Conservation (phyloP, 2,113 vertebrate species). For the Microtus oregoni region DNA sequence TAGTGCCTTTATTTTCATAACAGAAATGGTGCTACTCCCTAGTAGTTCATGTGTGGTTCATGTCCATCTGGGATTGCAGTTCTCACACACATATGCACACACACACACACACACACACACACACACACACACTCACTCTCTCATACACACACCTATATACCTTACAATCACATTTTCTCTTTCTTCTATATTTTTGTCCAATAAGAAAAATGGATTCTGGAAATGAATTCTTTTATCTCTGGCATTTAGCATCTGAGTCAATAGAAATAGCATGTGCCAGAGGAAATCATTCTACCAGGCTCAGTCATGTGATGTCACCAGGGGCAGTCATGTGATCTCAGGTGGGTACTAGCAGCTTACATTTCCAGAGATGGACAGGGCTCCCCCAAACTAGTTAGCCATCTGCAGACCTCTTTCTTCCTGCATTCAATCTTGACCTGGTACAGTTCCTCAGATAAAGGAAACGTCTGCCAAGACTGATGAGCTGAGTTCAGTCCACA, state of each 20-base stretch:
- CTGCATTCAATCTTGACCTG: background rate
- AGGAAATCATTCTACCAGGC: background rate
- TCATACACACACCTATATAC: background rate
- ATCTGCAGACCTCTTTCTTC: background rate
- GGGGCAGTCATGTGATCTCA: background rate
- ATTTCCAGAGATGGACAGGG: background rate
- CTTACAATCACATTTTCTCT: background rate
- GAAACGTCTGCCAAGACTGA: background rate
- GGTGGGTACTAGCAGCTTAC: background rate
- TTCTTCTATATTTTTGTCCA: background rate
- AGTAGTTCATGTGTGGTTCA: constrained; percentile 68
- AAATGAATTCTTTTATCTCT: background rate
- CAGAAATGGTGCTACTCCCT: constrained; percentile 58
- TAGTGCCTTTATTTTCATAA: constrained; percentile 73
- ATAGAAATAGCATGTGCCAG: background rate
- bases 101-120: too few species aligned
- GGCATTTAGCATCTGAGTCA: background rate
- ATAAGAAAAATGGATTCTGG: background rate
- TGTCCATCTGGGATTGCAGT: constrained; percentile 1
- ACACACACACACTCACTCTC: background rate
- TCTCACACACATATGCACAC: background rate
- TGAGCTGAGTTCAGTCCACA: background rate
- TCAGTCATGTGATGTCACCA: accelerated
- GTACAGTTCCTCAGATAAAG: background rate
- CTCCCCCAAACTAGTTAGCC: background rate